Base-by-base conservation (phyloP, 2,888 invertebrate genomes). In the Dynastes hyllus region DNA sequence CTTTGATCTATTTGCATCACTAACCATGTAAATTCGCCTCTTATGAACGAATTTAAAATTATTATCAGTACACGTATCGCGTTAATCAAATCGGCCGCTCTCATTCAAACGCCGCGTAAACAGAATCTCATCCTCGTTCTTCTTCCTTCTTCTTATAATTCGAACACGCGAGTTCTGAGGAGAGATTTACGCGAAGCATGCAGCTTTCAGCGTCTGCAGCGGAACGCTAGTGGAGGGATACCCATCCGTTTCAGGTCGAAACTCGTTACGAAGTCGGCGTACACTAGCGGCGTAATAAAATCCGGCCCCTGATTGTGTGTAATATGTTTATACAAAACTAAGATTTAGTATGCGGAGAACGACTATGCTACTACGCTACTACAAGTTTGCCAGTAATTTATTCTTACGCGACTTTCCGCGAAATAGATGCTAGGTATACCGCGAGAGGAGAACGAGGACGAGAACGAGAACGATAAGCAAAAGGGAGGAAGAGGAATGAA, bases 301-400 rank as follows among this genome's bases (percentile, higher is more conserved):
- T 85, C 85, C 85, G 80, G 79, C 85, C 83, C 22, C 84, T 85
- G 86, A 87, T 87, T 87, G 86, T 86, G 82, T 85, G 85, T 87
- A 87, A 87, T 87, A 87, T 87, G 87, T 87, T 87, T 87, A 86
- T 86, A 87, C 87, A 87, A 73, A 87, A 87, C 86, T 86, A 85
- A 86, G 86, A 87, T 87, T 87, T 87, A 86, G 87, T 87, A 87
- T 87, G 85, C 87, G 81, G 81, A 83, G 84, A 83, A 83, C 83
- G 85, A 81, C 85, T 83, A 37, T 37, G 9, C 45, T 45, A 45
- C 45, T 45, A 45, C 45, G 9, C 45, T 9, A 81, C 85, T 85
- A 85, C 86, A 87, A 87, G 85, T 87, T 86, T 83, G 84, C 82
- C 83, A 84, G 85, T 87, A 87, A 87, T 87, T 87, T 87, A 87